Conservation (phyloP, 1,140 invertebrate species). For the Orchesella cincta region DNA sequence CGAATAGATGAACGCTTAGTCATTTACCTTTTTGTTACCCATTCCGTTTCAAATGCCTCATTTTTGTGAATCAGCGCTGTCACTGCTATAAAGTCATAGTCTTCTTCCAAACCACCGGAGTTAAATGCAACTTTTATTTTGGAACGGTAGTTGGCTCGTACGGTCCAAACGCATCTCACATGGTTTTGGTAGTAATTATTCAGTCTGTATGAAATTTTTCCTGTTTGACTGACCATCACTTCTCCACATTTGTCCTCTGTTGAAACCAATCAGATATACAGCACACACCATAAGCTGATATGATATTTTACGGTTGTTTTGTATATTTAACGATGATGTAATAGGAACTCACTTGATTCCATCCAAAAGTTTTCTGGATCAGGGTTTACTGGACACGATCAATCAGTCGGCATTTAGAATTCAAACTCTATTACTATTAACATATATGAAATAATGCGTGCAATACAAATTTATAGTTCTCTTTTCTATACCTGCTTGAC, state of each 20-base stretch:
- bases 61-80: conserved; percentile 15
- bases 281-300: background rate
- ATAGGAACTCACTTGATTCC: conserved; percentile 29
- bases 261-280: background rate
- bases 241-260: conserved; percentile 19
- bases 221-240: conserved; percentile 7
- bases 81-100: conserved; percentile 23
- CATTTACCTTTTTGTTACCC: conserved; percentile 22
- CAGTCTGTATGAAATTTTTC: conserved; percentile 5
- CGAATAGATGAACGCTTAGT: conserved; percentile 7
- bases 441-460: no score
- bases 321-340: no score
- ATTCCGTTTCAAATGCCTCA: background rate
- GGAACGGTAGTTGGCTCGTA: background rate
- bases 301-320: conserved; percentile 16
- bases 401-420: no score
- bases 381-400: conserved; percentile 24
- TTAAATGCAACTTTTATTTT: background rate
- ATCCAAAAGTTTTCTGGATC: conserved; percentile 25
- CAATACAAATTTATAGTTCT: no score
- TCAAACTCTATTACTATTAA: no score
- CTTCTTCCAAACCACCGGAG: background rate
- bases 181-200: background rate
- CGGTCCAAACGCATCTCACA: conserved; percentile 21
- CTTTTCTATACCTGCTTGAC: conserved; percentile 12